phyloP scores from a whole-genome alignment of 1,140 invertebrate species.

The Calosoma granatense region DNA sequence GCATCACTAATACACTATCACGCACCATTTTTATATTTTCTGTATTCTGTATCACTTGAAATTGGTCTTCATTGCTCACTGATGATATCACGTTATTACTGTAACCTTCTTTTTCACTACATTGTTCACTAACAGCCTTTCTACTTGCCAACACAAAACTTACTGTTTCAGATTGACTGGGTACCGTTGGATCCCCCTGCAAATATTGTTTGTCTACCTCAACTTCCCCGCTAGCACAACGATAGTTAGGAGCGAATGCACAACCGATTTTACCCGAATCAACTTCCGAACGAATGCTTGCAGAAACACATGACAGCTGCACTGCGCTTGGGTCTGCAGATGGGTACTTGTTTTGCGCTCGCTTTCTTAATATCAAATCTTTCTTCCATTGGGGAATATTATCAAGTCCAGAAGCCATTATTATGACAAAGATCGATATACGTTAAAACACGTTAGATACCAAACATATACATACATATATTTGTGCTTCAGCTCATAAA shows the following conservation, averaged over 20 bases:
- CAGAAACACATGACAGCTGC: constrained; percentile 13
- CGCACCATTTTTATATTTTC: constrained; percentile 17
- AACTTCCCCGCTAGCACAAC: background rate
- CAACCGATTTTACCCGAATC: constrained; percentile 18
- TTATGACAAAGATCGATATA: background rate
- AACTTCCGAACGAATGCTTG: constrained; percentile 19
- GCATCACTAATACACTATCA: constrained; percentile 15
- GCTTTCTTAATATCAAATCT: constrained; percentile 56
- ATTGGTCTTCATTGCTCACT: background rate
- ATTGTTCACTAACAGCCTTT: background rate
- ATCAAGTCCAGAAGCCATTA: constrained; percentile 14
- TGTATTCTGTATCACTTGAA: constrained; percentile 4
- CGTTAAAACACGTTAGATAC: no score
- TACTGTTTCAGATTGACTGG: background rate
- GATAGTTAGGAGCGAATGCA: background rate
- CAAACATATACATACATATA: no score
- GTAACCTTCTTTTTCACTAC: background rate
- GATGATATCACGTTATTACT: background rate
- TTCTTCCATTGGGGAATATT: constrained; percentile 60
- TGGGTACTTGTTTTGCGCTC: constrained; percentile 26
- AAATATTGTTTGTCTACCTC: background rate
- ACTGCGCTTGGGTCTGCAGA: background rate
- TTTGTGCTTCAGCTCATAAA: no score
- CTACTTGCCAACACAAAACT: background rate
- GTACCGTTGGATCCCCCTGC: background rate